These are phyloP conservation scores for Campoplex nolae DNA, from an alignment of 2,888 invertebrate genomes.

Conservation along the genomic window DNA sequence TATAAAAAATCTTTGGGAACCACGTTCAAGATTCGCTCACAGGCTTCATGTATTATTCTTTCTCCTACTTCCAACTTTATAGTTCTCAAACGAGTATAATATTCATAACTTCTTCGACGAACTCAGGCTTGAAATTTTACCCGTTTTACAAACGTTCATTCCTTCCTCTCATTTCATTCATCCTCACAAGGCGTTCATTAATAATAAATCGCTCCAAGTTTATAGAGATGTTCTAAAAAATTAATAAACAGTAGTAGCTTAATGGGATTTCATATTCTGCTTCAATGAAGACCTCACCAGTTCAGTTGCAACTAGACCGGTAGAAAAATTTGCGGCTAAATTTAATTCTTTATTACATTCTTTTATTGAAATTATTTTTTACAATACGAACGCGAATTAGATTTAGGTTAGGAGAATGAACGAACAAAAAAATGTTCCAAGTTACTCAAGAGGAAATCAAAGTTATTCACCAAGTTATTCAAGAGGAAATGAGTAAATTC, in stretches of 20 bases:
- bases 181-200: conserved; percentile 9
- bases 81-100: conserved; percentile 16
- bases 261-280: not conserved
- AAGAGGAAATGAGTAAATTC: too few species aligned
- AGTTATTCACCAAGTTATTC: too few species aligned
- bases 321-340: not conserved
- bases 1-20: conserved; percentile 83
- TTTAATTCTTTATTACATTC: not conserved
- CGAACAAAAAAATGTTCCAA: too few species aligned
- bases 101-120: conserved; percentile 18
- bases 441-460: too few species aligned
- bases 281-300: not conserved
- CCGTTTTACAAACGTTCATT: conserved; percentile 10
- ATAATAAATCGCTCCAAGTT: conserved; percentile 13
- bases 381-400: too few species aligned
- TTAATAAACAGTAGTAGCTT: not conserved
- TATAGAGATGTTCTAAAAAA: not conserved
- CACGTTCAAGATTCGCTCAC: conserved; percentile 83
- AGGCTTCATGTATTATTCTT: conserved; percentile 73
- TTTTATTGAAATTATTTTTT: not conserved
- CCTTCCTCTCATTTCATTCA: not conserved
- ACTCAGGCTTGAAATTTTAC: not conserved
- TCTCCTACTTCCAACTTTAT: conserved; percentile 25
- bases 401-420: too few species aligned
- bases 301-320: not conserved